These are phyloP conservation scores for Choloepus didactylus DNA, from an alignment of 2,797 vertebrate genomes.

Conservation along the genomic window DNA sequence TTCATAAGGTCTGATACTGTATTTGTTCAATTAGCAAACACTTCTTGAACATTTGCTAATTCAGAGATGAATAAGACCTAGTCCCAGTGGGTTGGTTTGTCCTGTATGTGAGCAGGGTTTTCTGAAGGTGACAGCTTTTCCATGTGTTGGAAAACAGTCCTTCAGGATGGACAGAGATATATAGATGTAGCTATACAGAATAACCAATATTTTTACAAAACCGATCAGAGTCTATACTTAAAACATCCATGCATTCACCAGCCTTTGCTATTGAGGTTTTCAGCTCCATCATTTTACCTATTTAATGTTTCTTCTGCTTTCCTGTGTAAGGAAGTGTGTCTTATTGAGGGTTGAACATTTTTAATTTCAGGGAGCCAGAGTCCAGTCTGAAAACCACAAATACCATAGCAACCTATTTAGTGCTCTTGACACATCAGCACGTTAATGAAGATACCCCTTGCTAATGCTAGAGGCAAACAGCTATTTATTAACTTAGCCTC, in stretches of 20 bases:
- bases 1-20: background rate
- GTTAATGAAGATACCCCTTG: conserved; percentile 72
- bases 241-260: background rate
- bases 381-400: conserved; percentile 16
- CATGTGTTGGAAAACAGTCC: background rate
- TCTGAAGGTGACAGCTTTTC: background rate
- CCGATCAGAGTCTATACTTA: background rate
- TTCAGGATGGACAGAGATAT: background rate
- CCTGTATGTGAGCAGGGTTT: background rate
- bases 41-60: conserved; percentile 41
- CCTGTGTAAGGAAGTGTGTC: conserved; percentile 42
- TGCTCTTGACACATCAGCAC: conserved; percentile 12
- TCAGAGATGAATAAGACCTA: background rate
- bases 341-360: conserved; percentile 48
- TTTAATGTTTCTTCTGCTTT: conserved; percentile 26
- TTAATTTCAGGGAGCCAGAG: conserved; percentile 47
- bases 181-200: background rate
- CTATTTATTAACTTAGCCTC: conserved; percentile 75
- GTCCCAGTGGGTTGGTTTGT: background rate
- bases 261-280: background rate
- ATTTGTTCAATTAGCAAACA: conserved; percentile 5
- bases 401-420: conserved; percentile 65
- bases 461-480: conserved; percentile 75
- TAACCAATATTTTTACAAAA: background rate
- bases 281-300: background rate